Base-by-base conservation (phyloP, 2,888 invertebrate genomes). In the Tribolium freemani region DNA sequence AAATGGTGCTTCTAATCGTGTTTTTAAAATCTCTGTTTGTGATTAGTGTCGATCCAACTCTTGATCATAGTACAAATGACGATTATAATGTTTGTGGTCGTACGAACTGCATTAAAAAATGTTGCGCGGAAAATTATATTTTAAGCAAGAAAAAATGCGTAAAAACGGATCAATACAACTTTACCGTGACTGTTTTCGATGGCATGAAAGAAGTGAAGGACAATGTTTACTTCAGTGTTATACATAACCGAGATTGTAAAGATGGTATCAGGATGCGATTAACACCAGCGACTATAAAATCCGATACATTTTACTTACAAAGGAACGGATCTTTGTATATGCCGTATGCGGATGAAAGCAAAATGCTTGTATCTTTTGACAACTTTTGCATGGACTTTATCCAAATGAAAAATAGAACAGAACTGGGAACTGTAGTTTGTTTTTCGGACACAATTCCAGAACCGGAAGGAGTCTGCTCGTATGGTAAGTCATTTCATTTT, bases 101-200 rank as follows among this genome's bases (percentile, higher is more conserved):
- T 1, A 44, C 5, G 3, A 26, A 53, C 0, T 80, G 80, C 57
- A 66, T 80, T 4, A 64, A 74, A 46, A 80, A 80, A 58, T 80
- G 80, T 51, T 80, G 80, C 48, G 77, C 77, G 0, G 76, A 77
- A 66, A 61, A 74, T 20, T 67, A 77, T 5, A 68, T 73, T 10
- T 58, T 76, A 5, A 44, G 31, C 6, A 74, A 72, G 11, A 73
- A 67, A 54, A 46, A 16, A 16, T 79, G 79, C 30, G 51, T 46
- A 3, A 44, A 38, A n/a, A 61, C 72, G 1, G 53, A 61, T 1
- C 31, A 48, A 44, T 54, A 63, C 13, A 63, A 63, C 9, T 74
- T 79, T 21, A 54, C 54, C 5, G 53, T 79, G 10, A 64, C 67
- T 57, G 68, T 76, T 13, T 76, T 71, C 60, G 70, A 75, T n/a